phyloP scores from a whole-genome alignment of 2,797 vertebrate species.

The Sebastes alutus region DNA sequence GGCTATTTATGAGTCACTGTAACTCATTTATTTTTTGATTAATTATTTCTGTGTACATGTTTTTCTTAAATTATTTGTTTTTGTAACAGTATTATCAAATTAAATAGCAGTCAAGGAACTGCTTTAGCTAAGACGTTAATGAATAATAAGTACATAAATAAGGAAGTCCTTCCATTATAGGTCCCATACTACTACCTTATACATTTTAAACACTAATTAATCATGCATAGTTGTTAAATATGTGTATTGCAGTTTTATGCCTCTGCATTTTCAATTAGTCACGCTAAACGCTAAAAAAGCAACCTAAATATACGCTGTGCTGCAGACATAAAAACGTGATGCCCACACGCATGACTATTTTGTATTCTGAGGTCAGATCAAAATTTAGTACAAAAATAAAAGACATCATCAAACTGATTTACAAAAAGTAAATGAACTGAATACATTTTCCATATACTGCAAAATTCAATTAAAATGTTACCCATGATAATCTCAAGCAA shows the following conservation, averaged over 20 bases:
- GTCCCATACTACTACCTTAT: background rate
- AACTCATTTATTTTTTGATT: background rate
- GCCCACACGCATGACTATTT: background rate
- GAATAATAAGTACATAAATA: background rate
- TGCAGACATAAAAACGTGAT: background rate
- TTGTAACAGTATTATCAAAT: background rate
- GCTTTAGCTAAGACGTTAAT: background rate
- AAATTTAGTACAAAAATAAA: background rate
- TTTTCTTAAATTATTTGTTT: background rate
- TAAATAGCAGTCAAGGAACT: background rate
- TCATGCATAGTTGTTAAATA: background rate
- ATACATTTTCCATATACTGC: background rate
- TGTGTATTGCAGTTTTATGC: background rate
- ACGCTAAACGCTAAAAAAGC: background rate
- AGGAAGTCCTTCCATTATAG: background rate
- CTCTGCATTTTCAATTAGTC: background rate
- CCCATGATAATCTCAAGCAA: background rate
- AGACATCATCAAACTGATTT: background rate
- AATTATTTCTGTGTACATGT: background rate
- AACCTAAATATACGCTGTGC: background rate
- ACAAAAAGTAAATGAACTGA: background rate
- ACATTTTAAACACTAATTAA: background rate
- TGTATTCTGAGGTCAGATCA: background rate
- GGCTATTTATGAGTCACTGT: background rate
- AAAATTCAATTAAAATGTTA: background rate